Evolutionary conservation across 1,140 invertebrate genomes (phyloP), one percentile per base, ranked within the genome.

Genomic region (Ephestia elutella): DNA sequence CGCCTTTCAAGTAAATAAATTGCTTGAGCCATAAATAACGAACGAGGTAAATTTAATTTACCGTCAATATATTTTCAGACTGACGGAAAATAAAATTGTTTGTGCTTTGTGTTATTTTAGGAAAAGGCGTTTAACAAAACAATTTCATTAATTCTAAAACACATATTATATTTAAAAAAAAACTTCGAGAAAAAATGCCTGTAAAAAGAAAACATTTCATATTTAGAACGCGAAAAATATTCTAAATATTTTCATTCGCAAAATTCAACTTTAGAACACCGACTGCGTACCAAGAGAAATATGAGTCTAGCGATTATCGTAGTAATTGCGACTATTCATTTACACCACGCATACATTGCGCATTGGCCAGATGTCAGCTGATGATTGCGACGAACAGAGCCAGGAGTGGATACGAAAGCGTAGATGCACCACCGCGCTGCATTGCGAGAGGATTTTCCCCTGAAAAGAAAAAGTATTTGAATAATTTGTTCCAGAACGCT

Each of bases 401-500:
- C 54, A 78, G 55, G 62, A 76, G 64, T 68, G 82, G 70, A 68
- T 79, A 65, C 56, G 74, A 68, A 44, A 69, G 59, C 15, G 58
- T 51, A 5, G 77, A 65, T 0, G 80, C 76, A 15, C 65, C 65
- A 17, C 84, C 84, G 5, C 84, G 75, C 60, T 87, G 84, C 84
- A 87, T 87, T 38, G 84, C 84, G 28, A 87, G 75, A 56, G 84
- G 84, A 56, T 87, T 87, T 58, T 87, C 84, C 10, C 84, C 84
- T 87, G 78, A 21, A 70, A 78, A 63, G 18, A 70, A 64, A 63
- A 50, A 7, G 17, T 49, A 70, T 66, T 65, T 67, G 53, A 73
- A 71, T 66, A 68, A 66, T 63, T 56, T 28, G 38, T 25, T 44
- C 38, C 10, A 44, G 38, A 44, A 44, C 13, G 13, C 15, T 44